Evolutionary conservation across 2,797 vertebrate species (phyloP).

Genomic region (Pitangus sulphuratus): DNA sequence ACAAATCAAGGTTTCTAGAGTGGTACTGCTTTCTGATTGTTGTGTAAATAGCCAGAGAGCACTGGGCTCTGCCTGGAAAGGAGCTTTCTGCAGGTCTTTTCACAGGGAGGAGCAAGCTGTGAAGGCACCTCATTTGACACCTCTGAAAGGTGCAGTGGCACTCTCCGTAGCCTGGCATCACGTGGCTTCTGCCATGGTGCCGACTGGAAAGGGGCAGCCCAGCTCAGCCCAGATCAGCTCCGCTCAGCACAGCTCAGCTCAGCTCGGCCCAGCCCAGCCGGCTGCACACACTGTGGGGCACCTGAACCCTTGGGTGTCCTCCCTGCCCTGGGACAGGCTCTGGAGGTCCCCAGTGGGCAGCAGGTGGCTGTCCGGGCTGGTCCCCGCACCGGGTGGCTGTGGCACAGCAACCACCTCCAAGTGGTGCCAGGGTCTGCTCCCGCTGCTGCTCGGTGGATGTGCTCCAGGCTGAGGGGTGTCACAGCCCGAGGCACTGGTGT

Average conservation of each 20-base stretch:
- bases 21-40: background rate
- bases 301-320: rapidly evolving
- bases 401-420: background rate
- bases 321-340: background rate
- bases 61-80: background rate
- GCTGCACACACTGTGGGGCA: background rate
- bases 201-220: background rate
- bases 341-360: background rate
- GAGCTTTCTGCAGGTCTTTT: background rate
- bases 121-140: background rate
- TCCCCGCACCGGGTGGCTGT: rapidly evolving
- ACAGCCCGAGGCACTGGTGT: rapidly evolving
- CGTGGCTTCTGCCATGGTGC: background rate
- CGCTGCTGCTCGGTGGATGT: rapidly evolving
- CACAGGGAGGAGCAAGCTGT: background rate
- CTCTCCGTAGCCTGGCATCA: background rate
- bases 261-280: background rate
- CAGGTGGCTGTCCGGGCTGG: rapidly evolving
- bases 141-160: background rate
- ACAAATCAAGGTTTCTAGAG: background rate
- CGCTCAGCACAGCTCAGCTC: background rate
- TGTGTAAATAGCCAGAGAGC: background rate
- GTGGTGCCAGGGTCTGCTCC: rapidly evolving
- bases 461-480: rapidly evolving
- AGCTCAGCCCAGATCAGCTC: background rate